phyloP scores from a whole-genome alignment of 2,113 vertebrate species.

The Stictonetta naevosa region DNA sequence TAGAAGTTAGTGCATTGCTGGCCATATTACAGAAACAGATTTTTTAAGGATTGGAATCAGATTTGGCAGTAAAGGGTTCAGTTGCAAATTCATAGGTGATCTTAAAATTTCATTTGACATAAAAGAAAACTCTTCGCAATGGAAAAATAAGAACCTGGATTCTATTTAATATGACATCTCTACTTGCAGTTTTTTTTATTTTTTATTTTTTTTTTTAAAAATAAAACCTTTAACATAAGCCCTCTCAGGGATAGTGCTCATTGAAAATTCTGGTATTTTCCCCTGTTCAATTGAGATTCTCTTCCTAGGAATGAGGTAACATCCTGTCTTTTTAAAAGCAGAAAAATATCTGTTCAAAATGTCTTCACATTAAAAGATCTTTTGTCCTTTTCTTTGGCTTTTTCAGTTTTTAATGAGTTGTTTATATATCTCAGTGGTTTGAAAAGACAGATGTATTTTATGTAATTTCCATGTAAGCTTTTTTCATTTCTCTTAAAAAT shows the following conservation, averaged over 20 bases:
- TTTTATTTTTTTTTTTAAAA: slow-evolving; percentile 32
- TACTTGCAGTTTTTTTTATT: slow-evolving; percentile 49
- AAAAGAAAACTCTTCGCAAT: slow-evolving; percentile 68
- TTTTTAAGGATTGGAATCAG: slow-evolving; percentile 77
- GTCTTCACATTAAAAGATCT: slow-evolving; percentile 70
- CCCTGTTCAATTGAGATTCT: slow-evolving; percentile 21
- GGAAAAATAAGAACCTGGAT: slow-evolving; percentile 69
- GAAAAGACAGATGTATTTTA: slow-evolving; percentile 82
- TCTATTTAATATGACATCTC: slow-evolving; percentile 70
- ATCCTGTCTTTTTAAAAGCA: slow-evolving; percentile 47
- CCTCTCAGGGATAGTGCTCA: slow-evolving; percentile 15
- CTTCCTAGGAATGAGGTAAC: slow-evolving; percentile 56
- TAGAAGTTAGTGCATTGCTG: slow-evolving; percentile 75
- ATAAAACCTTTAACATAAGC: neutral
- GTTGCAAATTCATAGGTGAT: slow-evolving; percentile 81
- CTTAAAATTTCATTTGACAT: slow-evolving; percentile 81
- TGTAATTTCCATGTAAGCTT: slow-evolving; percentile 78
- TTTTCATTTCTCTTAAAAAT: slow-evolving; percentile 84
- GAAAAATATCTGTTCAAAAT: slow-evolving; percentile 49
- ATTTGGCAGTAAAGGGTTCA: slow-evolving; percentile 77
- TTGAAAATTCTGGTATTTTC: slow-evolving; percentile 37
- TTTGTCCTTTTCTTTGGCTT: slow-evolving; percentile 72
- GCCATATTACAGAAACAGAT: slow-evolving; percentile 78
- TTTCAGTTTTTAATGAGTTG: slow-evolving; percentile 70
- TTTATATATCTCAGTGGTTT: slow-evolving; percentile 76